Evolutionary conservation across 2,113 vertebrate genomes (phyloP).

Genomic region (Spea bombifrons): DNA sequence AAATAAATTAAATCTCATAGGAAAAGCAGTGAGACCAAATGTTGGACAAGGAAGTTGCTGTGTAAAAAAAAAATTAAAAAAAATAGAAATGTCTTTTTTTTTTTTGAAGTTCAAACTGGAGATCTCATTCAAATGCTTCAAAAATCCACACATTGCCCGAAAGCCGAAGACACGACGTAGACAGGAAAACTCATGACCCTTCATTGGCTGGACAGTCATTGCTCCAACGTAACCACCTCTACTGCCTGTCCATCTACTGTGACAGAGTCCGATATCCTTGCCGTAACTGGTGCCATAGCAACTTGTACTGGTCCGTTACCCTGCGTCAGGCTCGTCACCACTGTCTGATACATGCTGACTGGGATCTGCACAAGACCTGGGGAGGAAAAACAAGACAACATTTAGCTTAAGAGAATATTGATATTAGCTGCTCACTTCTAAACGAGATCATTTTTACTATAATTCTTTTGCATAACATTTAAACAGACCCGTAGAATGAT

Average conservation of each 20-base stretch:
- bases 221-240: slow-evolving; percentile 93
- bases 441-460: no score
- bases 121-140: slow-evolving; percentile 3
- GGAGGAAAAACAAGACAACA: slow-evolving; percentile 13
- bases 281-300: slow-evolving; percentile 92
- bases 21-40: slow-evolving; percentile 1
- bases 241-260: slow-evolving; percentile 95
- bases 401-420: not conserved
- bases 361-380: slow-evolving; percentile 94
- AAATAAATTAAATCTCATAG: slow-evolving; percentile 35
- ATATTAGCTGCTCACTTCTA: not conserved
- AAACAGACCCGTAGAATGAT: no score
- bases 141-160: not conserved
- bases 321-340: slow-evolving; percentile 94
- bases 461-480: no score
- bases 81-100: not conserved
- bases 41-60: not conserved
- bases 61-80: not conserved
- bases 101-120: not conserved
- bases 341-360: slow-evolving; percentile 98
- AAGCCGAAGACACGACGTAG: slow-evolving; percentile 30
- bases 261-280: slow-evolving; percentile 88
- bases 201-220: slow-evolving; percentile 66
- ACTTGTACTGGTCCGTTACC: slow-evolving; percentile 96
- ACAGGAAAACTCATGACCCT: slow-evolving; percentile 45